Evolutionary conservation across 2,113 vertebrate species (phyloP).

Genomic region (Ptilonorhynchus violaceus): DNA sequence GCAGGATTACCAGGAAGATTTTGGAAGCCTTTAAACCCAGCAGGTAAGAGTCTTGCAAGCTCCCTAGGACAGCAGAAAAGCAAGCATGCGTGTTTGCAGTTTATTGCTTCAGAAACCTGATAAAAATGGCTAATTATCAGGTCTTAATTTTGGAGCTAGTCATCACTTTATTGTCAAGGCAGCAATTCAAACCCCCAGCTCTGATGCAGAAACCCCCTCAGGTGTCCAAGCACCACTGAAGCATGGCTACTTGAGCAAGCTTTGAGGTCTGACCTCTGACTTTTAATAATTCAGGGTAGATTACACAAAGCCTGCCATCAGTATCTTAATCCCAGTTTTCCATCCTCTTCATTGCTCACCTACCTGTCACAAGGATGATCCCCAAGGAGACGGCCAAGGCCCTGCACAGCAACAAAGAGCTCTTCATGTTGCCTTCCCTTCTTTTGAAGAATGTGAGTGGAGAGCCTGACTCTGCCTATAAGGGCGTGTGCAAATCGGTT

Average conservation of each 20-base stretch:
- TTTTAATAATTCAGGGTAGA: neutral
- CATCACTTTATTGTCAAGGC: neutral
- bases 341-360: neutral
- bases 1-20: neutral
- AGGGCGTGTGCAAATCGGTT: constrained; percentile 64
- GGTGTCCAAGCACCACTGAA: neutral
- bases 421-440: constrained; percentile 71
- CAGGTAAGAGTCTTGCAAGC: neutral
- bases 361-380: constrained; percentile 71
- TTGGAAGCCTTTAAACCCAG: neutral
- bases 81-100: fast-evolving
- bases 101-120: neutral
- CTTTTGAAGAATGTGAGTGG: constrained; percentile 53
- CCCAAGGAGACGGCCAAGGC: constrained; percentile 49
- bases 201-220: neutral
- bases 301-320: fast-evolving
- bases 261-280: neutral
- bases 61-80: neutral
- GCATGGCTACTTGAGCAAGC: neutral
- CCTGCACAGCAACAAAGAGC: constrained; percentile 21
- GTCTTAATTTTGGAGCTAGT: neutral
- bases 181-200: neutral
- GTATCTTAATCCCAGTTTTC: neutral
- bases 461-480: constrained; percentile 46
- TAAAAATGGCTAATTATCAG: neutral